Base-by-base conservation (phyloP, 2,888 invertebrate genomes). In the Cancer borealis region DNA sequence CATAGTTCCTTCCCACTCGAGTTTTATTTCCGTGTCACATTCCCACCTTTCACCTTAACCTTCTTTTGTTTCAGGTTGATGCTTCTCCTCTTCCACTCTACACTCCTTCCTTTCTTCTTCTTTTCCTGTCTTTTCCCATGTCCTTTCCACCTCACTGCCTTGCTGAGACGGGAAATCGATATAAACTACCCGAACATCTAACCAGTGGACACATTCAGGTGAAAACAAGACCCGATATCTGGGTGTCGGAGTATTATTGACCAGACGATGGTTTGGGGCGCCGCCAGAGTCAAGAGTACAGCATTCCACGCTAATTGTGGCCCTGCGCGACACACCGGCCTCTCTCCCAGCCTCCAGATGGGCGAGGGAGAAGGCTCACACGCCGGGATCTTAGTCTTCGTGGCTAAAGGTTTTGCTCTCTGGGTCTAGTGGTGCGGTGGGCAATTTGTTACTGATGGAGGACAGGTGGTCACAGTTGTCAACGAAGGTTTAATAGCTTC, bases 251-350 rank as follows among this genome's bases (percentile, higher is more conserved):
- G 92, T 88, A 89, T 54, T 93, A 89, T 46, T 73, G 92, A 39
- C 60, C 89, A 49, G 46, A 21, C 66, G 89, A 93, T 66, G 88
- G 92, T 49, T 92, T 17, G 45, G 49, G 49, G 66, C 66, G 91
- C 87, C 92, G 84, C 47, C 17, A 87, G 92, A 66, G 92, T 93
- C 89, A 93, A 89, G 88, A 30, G 66, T 49, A 93, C 92, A 93
- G 66, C 92, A 93, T 93, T 93, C 92, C 92, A 73, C 46, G 92
- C 92, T 93, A 93, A 93, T 93, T 93, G 92, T 93, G 46, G 39
- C 12, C 60, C 60, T 73, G 26, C 66, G 66, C 73, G 46, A 73
- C 66, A 88, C 17, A 93, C 46, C 88, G 66, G 66, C 47, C 79
- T 89, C 30, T 49, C 84, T 92, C n/a, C 26, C 84, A 26, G 87